Evolutionary conservation across 2,797 vertebrate species (phyloP), one percentile per base, ranked within the genome.

Genomic region (Neosilurus hyrtlii): DNA sequence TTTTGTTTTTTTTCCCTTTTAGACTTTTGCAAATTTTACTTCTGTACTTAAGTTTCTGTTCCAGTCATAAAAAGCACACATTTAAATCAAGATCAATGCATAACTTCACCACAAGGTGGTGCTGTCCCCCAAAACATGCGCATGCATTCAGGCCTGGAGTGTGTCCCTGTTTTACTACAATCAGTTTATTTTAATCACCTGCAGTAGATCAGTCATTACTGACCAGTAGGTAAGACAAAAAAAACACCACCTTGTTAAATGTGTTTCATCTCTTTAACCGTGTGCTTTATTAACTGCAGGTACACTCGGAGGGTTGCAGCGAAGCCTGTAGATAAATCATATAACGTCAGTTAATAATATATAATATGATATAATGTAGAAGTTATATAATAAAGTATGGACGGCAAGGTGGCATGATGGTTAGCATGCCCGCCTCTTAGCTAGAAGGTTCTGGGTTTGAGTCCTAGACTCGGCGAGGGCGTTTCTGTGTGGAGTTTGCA

Each of bases 101-200:
- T 16, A 6, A 9, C 24, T 24, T 62, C 26, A 3, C 80, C 86
- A 86, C 37, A 37, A 86, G 86, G 54, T 84, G 86, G 86, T 73
- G 61, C 30, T 87, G 71, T 80, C 30, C 26, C 24, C 75, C 16
- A n/a, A 63, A 15, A n/a, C 7, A 5, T 75, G 1, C 37, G 59
- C 11, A 16, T 59, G 59, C 4, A 9, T 37, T 59, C 56, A 37
- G 11, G 30, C 73, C 30, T 22, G 18, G 22, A n/a, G 43, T 6
- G 8, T 0, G 16, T 78, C 56, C 24, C 61, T 4, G 4, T 24
- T 61, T 43, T 24, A 9, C 59, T 18, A 62, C 24, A 22, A 35
- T 9, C 24, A 22, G 22, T 22, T 10, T 26, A 35, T 57, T 74
- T 56, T 12, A 7, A 35, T 75, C 54, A 35, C 26, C 52, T 12